Conservation (phyloP, 1,140 invertebrate genomes). For the Trachelipus rathkii region DNA sequence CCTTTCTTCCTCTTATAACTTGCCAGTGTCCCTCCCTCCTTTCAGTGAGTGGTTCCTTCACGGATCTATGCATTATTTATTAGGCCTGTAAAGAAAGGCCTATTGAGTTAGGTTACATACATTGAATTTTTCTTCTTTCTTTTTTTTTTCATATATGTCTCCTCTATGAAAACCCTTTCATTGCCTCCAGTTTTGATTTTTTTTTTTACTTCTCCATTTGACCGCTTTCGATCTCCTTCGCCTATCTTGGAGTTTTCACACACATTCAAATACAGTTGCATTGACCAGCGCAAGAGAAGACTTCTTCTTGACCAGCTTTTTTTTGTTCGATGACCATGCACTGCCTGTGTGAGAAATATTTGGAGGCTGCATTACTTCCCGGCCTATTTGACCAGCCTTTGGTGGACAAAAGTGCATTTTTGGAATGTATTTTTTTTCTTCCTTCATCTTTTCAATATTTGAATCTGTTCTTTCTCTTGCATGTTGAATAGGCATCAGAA, state of each 20-base stretch:
- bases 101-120: neutral
- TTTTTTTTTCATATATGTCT: too few relatives aligned
- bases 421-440: neutral
- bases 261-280: neutral
- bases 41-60: too few relatives aligned
- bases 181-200: neutral
- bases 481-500: neutral
- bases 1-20: too few relatives aligned
- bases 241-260: too few relatives aligned
- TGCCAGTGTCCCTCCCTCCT: too few relatives aligned
- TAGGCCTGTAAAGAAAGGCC: neutral
- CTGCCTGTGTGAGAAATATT: neutral
- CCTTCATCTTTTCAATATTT: too few relatives aligned
- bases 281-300: neutral
- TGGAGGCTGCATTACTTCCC: neutral
- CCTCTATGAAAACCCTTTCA: too few relatives aligned
- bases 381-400: slow-evolving; percentile 2
- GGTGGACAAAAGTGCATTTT: neutral
- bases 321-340: neutral
- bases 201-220: neutral
- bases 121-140: neutral
- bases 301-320: neutral
- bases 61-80: neutral
- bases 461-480: too few relatives aligned
- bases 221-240: too few relatives aligned